Base-by-base conservation (phyloP, 2,113 vertebrate species). In the Cyanoramphus novaezelandiae region DNA sequence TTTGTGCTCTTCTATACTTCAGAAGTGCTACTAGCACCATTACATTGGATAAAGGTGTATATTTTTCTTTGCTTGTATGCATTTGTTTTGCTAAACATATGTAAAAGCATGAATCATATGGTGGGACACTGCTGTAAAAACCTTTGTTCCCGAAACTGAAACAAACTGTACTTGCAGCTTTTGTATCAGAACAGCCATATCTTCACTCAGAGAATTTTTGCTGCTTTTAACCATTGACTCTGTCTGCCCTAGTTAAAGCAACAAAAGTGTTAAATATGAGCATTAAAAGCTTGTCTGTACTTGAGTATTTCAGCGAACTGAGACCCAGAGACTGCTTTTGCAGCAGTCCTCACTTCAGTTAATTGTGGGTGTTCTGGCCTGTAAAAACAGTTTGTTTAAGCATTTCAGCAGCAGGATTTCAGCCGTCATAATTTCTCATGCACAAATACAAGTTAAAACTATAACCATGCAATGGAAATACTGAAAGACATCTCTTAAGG, bases 1-100 rank as follows among this genome's bases (percentile, higher is more conserved):
- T 74, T 21, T 75, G 60, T 75, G 23, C 13, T 81, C 19, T 62
- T 82, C 37, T 27, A 0, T 77, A 8, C 23, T 80, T 84, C 33
- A 43, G 19, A 84, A 81, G n/a, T 74, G 41, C 49, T 74, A 59
- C 41, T 63, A 57, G 25, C 69, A 57, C 43, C 24, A 39, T 82
- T 78, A 15, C 29, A 5, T 4, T 39, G 55, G 50, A 29, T 95
- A 90, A 92, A 78, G 69, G 62, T 93, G n/a, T 68, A 35, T 71
- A n/a, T 27, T 81, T 15, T 50, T 55, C 59, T 91, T 83, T 93
- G 57, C 74, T 78, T 91, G 37, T 43, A 24, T 90, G 37, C 55
- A 55, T 93, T 87, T 91, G 55, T 91, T 91, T 96, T 60, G 23
- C 57, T 79, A 91, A 91, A 89, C 84, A 33, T 89, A 78, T 75